Evolutionary conservation across 2,797 vertebrate species (phyloP).

Genomic region (Cyclopterus lumpus): DNA sequence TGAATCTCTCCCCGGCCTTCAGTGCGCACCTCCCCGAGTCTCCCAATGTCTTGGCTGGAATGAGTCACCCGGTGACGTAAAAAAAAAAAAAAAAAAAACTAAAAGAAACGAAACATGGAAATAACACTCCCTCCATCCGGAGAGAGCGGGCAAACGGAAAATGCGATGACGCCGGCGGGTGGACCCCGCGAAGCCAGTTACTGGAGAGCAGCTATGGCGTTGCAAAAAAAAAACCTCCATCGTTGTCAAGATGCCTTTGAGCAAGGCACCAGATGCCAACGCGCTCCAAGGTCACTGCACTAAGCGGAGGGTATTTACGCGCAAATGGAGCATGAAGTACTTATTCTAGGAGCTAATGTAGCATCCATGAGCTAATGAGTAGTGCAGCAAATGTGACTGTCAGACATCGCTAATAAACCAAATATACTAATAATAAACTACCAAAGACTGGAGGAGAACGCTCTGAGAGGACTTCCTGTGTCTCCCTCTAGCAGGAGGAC

Average conservation of each 20-base stretch:
- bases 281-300: conserved; percentile 55
- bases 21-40: conserved; percentile 4
- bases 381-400: conserved; percentile 22
- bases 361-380: conserved; percentile 29
- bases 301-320: conserved; percentile 42
- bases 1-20: conserved; percentile 31
- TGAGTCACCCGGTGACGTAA: conserved; percentile 29
- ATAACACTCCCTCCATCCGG: conserved; percentile 41
- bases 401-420: conserved; percentile 14
- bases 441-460: conserved; percentile 39
- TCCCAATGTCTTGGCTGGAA: conserved; percentile 8
- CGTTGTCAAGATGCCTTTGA: conserved; percentile 56
- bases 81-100: conserved; percentile 13
- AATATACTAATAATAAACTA: too few species aligned
- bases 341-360: conserved; percentile 30
- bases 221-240: conserved; percentile 34
- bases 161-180: conserved; percentile 5
- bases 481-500: conserved; percentile 63
- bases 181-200: conserved; percentile 19
- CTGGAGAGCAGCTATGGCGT: conserved; percentile 23
- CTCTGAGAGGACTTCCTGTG: conserved; percentile 35
- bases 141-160: conserved; percentile 33
- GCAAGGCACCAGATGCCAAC: conserved; percentile 61
- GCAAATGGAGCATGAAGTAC: conserved; percentile 55
- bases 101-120: conserved; percentile 21